phyloP scores from a whole-genome alignment of 2,888 invertebrate genomes.

The Sinhomidia bicolor region DNA sequence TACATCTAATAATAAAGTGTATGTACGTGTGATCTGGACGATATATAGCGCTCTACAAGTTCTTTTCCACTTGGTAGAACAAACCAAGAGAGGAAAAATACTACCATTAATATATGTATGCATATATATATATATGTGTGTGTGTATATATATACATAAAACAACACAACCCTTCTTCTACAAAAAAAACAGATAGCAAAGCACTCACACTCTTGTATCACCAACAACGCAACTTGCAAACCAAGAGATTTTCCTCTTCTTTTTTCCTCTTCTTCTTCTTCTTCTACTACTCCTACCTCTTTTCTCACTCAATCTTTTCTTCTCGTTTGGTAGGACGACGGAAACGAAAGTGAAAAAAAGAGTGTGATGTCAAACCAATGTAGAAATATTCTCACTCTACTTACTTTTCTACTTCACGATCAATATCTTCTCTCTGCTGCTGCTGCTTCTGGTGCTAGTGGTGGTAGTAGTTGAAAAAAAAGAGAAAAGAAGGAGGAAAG shows the following conservation, averaged over 20 bases:
- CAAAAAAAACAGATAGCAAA: no score
- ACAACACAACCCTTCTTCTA: no score
- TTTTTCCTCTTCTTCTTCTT: neutral
- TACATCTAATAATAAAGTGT: slow-evolving; percentile 5
- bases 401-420: slow-evolving; percentile 43
- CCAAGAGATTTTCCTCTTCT: slow-evolving; percentile 13
- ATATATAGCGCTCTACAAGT: slow-evolving; percentile 38
- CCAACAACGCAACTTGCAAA: no score
- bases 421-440: slow-evolving; percentile 22
- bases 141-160: neutral
- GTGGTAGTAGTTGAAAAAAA: no score
- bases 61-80: slow-evolving; percentile 3
- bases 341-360: slow-evolving; percentile 29
- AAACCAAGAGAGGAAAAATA: neutral
- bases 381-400: slow-evolving; percentile 17
- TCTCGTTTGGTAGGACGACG: neutral
- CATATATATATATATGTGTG: no score
- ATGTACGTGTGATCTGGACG: neutral
- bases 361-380: slow-evolving; percentile 24
- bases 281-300: no score
- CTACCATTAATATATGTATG: no score
- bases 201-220: no score
- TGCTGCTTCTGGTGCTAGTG: neutral
- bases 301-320: no score
- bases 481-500: no score